Evolutionary conservation across 2,113 vertebrate species (phyloP).

Genomic region (Vicugna pacos): DNA sequence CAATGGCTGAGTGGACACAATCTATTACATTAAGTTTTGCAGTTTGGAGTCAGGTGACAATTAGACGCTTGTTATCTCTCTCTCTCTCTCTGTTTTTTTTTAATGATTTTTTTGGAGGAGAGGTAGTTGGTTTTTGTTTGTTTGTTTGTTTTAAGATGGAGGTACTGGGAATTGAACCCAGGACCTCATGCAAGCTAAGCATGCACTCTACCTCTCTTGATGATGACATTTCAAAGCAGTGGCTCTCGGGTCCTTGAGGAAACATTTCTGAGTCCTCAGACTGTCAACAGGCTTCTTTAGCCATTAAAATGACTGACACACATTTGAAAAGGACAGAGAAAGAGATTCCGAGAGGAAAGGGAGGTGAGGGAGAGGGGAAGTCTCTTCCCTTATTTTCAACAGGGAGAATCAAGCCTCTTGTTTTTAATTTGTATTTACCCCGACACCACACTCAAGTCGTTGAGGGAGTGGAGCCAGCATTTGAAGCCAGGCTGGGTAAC

Average conservation of each 20-base stretch:
- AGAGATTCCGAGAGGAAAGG: background rate
- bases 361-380: background rate
- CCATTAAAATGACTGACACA: background rate
- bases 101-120: too few relatives aligned
- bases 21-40: background rate
- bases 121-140: too few relatives aligned
- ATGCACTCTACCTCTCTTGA: background rate
- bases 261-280: background rate
- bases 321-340: constrained; percentile 12
- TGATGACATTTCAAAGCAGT: constrained; percentile 47
- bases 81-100: too few relatives aligned
- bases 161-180: too few relatives aligned
- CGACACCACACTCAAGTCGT: too few relatives aligned
- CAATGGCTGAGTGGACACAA: background rate
- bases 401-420: background rate
- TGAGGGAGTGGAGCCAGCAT: background rate
- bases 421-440: background rate
- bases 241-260: background rate
- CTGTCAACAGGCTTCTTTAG: background rate
- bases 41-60: background rate
- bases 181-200: too few relatives aligned
- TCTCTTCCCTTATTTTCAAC: background rate
- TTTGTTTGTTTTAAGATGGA: too few relatives aligned
- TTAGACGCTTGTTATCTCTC: background rate
- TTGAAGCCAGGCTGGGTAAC: background rate